Evolutionary conservation across 2,113 vertebrate genomes (phyloP), one percentile per base, ranked within the genome.

Genomic region (Ptilonorhynchus violaceus): DNA sequence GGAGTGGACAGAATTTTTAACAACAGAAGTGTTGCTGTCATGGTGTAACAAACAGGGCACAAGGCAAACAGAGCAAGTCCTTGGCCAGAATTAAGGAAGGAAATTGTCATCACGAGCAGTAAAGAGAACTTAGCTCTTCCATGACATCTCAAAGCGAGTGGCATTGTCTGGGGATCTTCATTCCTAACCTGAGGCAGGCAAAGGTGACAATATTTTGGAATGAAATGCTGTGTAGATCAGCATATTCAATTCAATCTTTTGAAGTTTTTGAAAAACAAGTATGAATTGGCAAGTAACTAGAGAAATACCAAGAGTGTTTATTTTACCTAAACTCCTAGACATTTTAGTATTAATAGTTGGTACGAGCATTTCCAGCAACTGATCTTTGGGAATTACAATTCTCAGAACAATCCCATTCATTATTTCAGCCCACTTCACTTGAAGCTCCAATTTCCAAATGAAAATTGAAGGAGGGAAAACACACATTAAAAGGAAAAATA

Each of bases 401-500:
- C 85, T 92, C 79, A 94, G 80, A 92, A 95, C 80, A 82, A 86
- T 91, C 84, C 33, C 77, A 94, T 91, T 96, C 93, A 96, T 96
- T 95, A 91, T 94, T 91, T 94, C 82, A 89, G 50, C 85, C 88
- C 83, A 77, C 81, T 97, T 88, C 69, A 75, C 76, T 94, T 81
- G 80, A 91, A 95, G 73, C 47, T 95, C 83, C 11, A 10, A 73
- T 96, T 96, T 94, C 91, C 66, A 92, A 92, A 96, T 52, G 88
- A 91, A 94, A 94, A 82, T 16, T 82, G 66, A 87, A 68, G 44
- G 87, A 96, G 83, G 91, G 63, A 96, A 96, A 97, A 91, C 86
- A 95, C 79, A 92, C 69, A 93, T 81, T 96, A 91, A 84, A 96
- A 93, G 59, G 31, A 88, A 94, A 96, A 94, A 78, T 79, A 96